Evolutionary conservation across 2,888 invertebrate genomes (phyloP).

Genomic region (Entomobrya proxima): DNA sequence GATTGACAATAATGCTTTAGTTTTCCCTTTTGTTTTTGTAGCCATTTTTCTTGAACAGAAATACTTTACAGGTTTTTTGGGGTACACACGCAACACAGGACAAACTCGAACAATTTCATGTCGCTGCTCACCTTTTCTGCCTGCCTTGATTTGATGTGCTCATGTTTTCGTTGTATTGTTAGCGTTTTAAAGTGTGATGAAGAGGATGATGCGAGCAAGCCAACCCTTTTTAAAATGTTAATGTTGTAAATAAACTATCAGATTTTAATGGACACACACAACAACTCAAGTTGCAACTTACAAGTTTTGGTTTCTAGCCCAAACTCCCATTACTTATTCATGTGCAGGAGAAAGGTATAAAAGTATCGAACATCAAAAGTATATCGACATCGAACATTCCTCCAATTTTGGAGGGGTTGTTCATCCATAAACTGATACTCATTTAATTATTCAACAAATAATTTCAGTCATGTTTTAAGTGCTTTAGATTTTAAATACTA

Average conservation of each 20-base stretch:
- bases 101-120: not conserved
- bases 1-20: not conserved
- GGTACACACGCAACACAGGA: not conserved
- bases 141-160: not conserved
- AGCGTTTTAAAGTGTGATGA: not conserved
- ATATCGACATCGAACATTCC: too few relatives aligned
- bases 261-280: conserved; percentile 35
- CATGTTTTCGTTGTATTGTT: too few relatives aligned
- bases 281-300: not conserved
- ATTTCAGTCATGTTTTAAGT: too few relatives aligned
- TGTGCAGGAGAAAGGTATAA: too few relatives aligned
- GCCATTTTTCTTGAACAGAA: not conserved
- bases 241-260: conserved; percentile 23
- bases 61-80: not conserved
- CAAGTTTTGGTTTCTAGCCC: not conserved
- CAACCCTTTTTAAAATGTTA: not conserved
- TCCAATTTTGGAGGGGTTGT: too few relatives aligned
- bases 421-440: too few relatives aligned
- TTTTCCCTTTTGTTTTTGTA: not conserved
- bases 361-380: too few relatives aligned
- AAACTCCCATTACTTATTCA: not conserved
- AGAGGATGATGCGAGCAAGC: not conserved
- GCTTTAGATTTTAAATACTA: too few relatives aligned
- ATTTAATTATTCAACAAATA: too few relatives aligned
- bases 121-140: not conserved